These are phyloP conservation scores for Pseudomugil gertrudae DNA, from an alignment of 2,797 vertebrate species.

Conservation along the genomic window DNA sequence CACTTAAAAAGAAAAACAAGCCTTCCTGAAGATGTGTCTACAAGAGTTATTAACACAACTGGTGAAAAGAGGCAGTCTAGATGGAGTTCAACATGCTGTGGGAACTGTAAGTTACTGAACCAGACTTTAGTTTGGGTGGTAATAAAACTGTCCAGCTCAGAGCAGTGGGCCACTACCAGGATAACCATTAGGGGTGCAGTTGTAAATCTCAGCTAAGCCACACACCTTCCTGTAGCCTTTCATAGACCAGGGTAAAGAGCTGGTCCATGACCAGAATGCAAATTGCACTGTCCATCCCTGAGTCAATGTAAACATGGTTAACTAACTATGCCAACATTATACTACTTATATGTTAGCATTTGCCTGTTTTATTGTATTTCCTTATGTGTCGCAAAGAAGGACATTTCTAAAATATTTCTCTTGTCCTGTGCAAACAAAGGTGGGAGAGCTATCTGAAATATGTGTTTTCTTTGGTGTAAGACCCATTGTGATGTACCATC, in stretches of 20 bases:
- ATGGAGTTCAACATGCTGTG: not conserved
- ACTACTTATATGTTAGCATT: not conserved
- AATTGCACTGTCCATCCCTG: not conserved
- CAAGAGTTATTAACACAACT: not conserved
- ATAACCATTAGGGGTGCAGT: no score
- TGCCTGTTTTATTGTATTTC: not conserved
- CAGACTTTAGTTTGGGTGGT: not conserved
- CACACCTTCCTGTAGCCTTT: no score
- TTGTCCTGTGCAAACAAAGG: slow-evolving; percentile 39
- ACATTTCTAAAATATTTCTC: slow-evolving; percentile 44
- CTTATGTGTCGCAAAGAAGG: not conserved
- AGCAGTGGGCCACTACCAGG: no score
- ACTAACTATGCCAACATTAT: not conserved
- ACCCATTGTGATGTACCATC: slow-evolving; percentile 20
- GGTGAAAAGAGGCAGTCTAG: not conserved
- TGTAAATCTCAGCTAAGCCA: no score
- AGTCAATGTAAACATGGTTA: not conserved
- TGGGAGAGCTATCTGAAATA: slow-evolving; percentile 44
- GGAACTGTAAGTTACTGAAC: not conserved
- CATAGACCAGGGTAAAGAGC: no score
- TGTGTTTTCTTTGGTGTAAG: slow-evolving; percentile 19
- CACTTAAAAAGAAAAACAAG: not conserved
- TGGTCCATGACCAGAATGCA: not conserved
- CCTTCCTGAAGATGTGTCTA: not conserved
- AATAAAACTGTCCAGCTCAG: not conserved